Base-by-base conservation (phyloP, 2,888 invertebrate species). In the Phrixothrix hirtus region DNA sequence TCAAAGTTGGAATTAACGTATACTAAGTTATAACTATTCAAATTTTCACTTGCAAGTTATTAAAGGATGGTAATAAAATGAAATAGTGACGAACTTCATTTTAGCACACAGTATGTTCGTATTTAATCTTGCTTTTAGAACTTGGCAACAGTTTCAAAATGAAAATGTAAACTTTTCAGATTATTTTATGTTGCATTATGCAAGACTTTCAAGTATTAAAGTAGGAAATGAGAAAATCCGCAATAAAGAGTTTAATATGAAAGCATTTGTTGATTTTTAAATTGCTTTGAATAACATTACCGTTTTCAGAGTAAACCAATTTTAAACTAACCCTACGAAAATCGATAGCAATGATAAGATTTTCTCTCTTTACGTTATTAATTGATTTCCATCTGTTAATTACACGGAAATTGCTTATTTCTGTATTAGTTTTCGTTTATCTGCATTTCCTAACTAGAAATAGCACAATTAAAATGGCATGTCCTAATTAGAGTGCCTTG, bases 11-110 rank as follows among this genome's bases (percentile, higher is more conserved):
- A 38, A 30, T 41, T 31, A 13, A 41, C 25, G 35, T 29, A 37
- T 29, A 44, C 10, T 10, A 59, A 56, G 47, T 56, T 54, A 12
- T 53, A 49, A 62, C 60, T 58, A 58, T 62, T 64, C 65, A 65
- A n/a, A 65, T 66, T 66, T 65, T 60, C 64, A 58, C 61, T 64
- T 65, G 64, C 61, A 66, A 65, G 66, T 66, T 63, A 56, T 56
- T 3, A 54, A 55, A 59, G 61, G 57, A 55, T 46, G 57, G 42
- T 39, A 51, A 47, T 64, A 59, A 60, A 63, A 62, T 59, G 60
- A 65, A 66, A 63, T 62, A 58, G 60, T 61, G 60, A 61, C 59
- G 61, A 63, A 61, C 60, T 47, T 55, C 38, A 43, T 48, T 47
- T 57, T 51, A 42, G 32, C 26, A 37, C 38, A 32, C 32, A 12